phyloP scores from a whole-genome alignment of 2,113 vertebrate species.

The Barnardius zonarius region DNA sequence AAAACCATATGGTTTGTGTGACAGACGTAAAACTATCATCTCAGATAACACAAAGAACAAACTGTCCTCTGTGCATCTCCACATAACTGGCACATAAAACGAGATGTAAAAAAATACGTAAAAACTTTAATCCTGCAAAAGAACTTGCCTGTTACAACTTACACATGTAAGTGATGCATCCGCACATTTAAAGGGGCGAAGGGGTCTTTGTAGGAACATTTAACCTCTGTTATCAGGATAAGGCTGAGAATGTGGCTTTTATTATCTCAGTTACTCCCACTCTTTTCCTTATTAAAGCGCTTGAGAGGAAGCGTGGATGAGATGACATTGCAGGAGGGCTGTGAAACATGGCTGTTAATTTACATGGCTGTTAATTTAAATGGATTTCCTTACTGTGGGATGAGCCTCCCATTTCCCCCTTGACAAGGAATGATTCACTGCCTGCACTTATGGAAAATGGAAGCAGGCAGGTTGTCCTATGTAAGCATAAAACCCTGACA shows the following conservation, averaged over 20 bases:
- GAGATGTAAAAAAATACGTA: not conserved
- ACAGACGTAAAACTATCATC: not conserved
- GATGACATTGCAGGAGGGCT: not conserved
- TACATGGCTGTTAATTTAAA: slow-evolving; percentile 10
- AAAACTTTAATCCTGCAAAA: not conserved
- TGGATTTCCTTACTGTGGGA: not conserved
- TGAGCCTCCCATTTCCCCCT: not conserved
- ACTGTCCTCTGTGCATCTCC: not conserved
- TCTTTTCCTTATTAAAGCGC: not conserved
- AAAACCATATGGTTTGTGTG: not conserved
- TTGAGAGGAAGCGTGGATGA: not conserved
- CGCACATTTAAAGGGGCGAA: not conserved
- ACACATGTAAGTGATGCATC: not conserved
- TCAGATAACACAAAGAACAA: not conserved
- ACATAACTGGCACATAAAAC: not conserved
- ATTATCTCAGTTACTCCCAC: not conserved
- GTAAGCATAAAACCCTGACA: not conserved
- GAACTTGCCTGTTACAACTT: not conserved
- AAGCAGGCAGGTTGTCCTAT: not conserved
- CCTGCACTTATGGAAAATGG: not conserved
- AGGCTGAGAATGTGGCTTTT: not conserved
- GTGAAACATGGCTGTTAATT: not conserved
- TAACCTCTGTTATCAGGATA: not conserved
- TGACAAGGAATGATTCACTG: not conserved
- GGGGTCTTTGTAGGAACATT: not conserved